Evolutionary conservation across 1,140 invertebrate genomes (phyloP).

Genomic region (Drosophila orena): DNA sequence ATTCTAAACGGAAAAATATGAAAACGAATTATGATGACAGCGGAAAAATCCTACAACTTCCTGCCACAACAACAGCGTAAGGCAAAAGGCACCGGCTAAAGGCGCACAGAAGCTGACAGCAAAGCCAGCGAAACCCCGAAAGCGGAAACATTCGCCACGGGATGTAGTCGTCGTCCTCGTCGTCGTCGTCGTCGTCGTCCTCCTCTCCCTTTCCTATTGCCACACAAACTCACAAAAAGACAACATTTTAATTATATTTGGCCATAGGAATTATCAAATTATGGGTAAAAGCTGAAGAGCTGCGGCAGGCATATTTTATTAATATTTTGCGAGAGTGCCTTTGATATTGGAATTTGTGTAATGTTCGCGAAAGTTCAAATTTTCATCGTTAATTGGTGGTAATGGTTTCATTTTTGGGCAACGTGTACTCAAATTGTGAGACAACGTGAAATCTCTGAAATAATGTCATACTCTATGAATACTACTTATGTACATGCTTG

Average conservation of each 20-base stretch:
- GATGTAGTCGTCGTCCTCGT: constrained; percentile 45
- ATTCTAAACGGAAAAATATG: constrained; percentile 82
- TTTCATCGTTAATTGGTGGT: neutral
- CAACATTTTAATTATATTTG: constrained; percentile 74
- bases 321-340: neutral
- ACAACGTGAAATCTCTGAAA: neutral
- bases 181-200: neutral
- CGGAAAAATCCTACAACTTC: constrained; percentile 83
- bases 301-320: neutral
- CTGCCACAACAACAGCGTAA: constrained; percentile 61
- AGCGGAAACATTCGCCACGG: constrained; percentile 70
- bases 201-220: constrained; percentile 10
- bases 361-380: neutral
- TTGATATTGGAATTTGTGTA: neutral
- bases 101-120: constrained; percentile 6
- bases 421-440: neutral
- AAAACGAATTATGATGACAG: constrained; percentile 84
- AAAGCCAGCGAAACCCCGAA: constrained; percentile 32
- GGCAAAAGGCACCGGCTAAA: constrained; percentile 29
- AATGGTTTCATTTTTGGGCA: neutral
- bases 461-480: neutral
- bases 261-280: constrained; percentile 42
- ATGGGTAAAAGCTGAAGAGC: neutral
- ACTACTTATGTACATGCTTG: neutral
- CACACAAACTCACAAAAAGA: constrained; percentile 14